A percentile compares a stretch with the other conserved stretches of the same genome.
These are phyloP conservation scores for Zygaena filipendulae DNA, from an alignment of 2,888 invertebrate genomes.

Conservation along the genomic window DNA sequence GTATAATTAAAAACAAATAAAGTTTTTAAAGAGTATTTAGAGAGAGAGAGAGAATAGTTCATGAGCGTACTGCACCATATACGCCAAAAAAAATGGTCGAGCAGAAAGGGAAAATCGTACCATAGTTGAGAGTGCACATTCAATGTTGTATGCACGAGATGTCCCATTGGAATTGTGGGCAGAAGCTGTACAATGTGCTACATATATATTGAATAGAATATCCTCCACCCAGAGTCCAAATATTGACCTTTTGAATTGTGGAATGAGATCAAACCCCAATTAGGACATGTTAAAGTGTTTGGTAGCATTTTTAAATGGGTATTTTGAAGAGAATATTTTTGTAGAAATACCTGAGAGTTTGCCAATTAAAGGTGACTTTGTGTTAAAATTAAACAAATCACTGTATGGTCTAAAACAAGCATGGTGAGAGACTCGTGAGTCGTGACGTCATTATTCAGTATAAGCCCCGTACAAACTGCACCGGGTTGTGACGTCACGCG, in stretches of 20 bases:
- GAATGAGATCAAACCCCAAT: conserved; percentile 12
- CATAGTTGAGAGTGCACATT: conserved; percentile 21
- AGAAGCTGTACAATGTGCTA: conserved; percentile 24
- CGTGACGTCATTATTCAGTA: too few relatives aligned
- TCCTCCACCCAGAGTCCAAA: conserved; percentile 15
- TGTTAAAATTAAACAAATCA: too few relatives aligned
- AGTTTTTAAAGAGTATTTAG: conserved; percentile 16
- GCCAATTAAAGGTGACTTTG: too few relatives aligned
- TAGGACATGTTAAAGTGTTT: conserved; percentile 14
- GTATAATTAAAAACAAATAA: conserved; percentile 2
- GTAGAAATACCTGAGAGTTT: too few relatives aligned
- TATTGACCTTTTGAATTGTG: conserved; percentile 20
- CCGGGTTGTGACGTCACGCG: too few relatives aligned
- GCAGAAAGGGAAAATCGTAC: conserved; percentile 25
- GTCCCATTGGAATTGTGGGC: conserved; percentile 18
- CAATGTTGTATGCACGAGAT: conserved; percentile 21
- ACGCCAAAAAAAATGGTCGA: conserved; percentile 24
- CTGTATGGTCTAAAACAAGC: too few relatives aligned
- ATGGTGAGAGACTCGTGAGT: too few relatives aligned
- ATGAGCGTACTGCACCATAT: conserved; percentile 23
- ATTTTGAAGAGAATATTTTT: too few relatives aligned
- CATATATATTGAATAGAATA: conserved; percentile 23
- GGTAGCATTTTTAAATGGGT: too few relatives aligned
- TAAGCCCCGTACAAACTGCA: too few relatives aligned
- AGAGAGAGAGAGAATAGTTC: conserved; percentile 18